Evolutionary conservation across 1,140 invertebrate genomes (phyloP), one percentile per base, ranked within the genome.

Genomic region (Trigoniulus corallinus): DNA sequence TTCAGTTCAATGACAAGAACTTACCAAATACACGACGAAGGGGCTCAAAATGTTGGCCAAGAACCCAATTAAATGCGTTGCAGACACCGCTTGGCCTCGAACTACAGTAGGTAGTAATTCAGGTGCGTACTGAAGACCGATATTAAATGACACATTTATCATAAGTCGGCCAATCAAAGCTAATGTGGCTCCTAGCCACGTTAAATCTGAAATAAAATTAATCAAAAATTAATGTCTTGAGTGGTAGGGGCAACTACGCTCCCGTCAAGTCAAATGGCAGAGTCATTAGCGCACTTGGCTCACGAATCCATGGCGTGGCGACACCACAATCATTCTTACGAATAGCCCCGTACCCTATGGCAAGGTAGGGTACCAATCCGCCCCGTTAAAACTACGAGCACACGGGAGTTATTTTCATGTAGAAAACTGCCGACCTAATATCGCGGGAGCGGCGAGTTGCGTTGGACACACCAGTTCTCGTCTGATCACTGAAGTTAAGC

Each of bases 91-190:
- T 64, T 88, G 84, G 0, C 82, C 84, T 41, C 86, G 63, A 0
- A 89, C 82, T 1, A 88, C 85, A 0, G 87, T 89, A 1, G 87
- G 86, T 12, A 91, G 62, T 0, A 91, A 64, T 63, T 91, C 86
- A 0, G 86, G 84, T 0, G 84, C 84, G 66, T 87, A 89, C 59
- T 89, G 86, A 0, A 91, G 72, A 0, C 84, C 84, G 48, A 89
- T 88, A 62, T 88, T 89, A 63, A 88, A 88, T 0, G 84, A 82
- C 26, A 87, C 84, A 56, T 88, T 89, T 15, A 88, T 79, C 53
- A 79, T 80, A 55, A 89, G 85, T 24, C 87, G 68, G 1, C 84
- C 84, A 15, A 81, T 64, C 56, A 91, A 81, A 0, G 84, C 84
- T 3, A 84, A 62, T 0, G 73, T 69, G 0, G 81, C 79, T 54